phyloP scores from a whole-genome alignment of 2,113 vertebrate species.

The Colinus virginianus region DNA sequence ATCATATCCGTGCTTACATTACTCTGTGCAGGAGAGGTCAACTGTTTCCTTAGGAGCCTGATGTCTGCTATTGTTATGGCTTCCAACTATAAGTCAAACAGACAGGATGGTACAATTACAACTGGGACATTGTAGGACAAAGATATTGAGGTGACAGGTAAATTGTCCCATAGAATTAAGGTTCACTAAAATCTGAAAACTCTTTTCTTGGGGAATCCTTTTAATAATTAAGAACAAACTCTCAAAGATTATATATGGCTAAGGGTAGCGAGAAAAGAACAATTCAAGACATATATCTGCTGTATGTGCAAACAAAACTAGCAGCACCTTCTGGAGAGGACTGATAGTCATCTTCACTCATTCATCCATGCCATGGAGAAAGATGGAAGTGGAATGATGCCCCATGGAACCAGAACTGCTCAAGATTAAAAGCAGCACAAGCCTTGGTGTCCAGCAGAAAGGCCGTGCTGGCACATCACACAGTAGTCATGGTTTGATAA shows the following conservation, averaged over 20 bases:
- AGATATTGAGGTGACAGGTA: neutral
- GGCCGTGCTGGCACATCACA: neutral
- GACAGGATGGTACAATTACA: neutral
- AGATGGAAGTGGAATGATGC: too few species aligned
- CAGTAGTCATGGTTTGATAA: neutral
- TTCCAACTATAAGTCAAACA: neutral
- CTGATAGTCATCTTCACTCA: neutral
- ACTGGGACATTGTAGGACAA: neutral
- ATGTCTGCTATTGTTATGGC: neutral
- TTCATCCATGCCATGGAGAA: neutral
- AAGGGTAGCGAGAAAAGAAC: neutral
- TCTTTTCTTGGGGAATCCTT: neutral
- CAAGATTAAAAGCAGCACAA: neutral
- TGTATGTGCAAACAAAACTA: neutral
- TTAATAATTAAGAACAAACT: neutral
- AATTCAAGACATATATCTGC: neutral
- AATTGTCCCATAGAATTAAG: neutral
- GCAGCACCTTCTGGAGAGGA: fast-evolving
- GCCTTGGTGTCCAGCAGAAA: neutral
- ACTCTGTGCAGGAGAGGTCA: neutral
- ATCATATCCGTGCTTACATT: neutral
- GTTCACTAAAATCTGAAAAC: neutral
- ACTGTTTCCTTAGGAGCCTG: neutral
- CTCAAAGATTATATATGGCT: neutral
- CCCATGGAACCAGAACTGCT: neutral